Percentiles rank a stretch among this genome's conserved stretches.
phyloP scores from a whole-genome alignment of 2,888 invertebrate genomes.

The Plebejus argus region DNA sequence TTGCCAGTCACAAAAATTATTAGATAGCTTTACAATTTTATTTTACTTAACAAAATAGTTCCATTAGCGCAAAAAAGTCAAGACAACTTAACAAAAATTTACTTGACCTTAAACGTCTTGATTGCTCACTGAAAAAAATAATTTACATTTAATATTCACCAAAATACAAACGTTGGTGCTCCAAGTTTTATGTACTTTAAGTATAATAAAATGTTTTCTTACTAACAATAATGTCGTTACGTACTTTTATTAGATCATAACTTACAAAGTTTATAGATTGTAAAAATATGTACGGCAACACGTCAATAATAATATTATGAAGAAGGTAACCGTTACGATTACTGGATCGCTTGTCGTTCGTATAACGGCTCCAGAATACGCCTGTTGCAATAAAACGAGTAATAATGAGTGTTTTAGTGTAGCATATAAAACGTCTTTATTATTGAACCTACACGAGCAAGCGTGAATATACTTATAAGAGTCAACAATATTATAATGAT shows the following conservation, averaged over 20 bases:
- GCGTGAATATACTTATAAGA: slow-evolving; percentile 18
- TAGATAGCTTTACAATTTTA: too few relatives aligned
- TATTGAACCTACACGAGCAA: slow-evolving; percentile 18
- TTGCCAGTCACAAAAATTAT: too few relatives aligned
- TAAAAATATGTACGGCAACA: slow-evolving; percentile 23
- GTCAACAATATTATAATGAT: background rate
- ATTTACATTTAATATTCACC: background rate
- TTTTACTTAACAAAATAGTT: too few relatives aligned
- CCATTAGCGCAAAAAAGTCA: too few relatives aligned
- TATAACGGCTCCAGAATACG: slow-evolving; percentile 39
- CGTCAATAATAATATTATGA: slow-evolving; percentile 31
- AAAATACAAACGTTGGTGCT: background rate
- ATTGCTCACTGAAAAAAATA: background rate
- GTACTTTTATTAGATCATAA: slow-evolving; percentile 29
- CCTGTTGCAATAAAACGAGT: slow-evolving; percentile 46
- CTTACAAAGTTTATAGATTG: slow-evolving; percentile 22
- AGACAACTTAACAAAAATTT: too few relatives aligned
- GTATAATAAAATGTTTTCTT: slow-evolving; percentile 14
- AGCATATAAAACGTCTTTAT: slow-evolving; percentile 28
- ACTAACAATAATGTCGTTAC: slow-evolving; percentile 27
- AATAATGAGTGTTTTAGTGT: slow-evolving; percentile 52
- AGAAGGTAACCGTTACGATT: slow-evolving; percentile 29
- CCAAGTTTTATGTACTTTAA: background rate
- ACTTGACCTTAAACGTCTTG: too few relatives aligned
- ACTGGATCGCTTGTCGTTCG: background rate